Evolutionary conservation across 2,797 vertebrate species (phyloP).

Genomic region (Myoxocephalus aenaeus): DNA sequence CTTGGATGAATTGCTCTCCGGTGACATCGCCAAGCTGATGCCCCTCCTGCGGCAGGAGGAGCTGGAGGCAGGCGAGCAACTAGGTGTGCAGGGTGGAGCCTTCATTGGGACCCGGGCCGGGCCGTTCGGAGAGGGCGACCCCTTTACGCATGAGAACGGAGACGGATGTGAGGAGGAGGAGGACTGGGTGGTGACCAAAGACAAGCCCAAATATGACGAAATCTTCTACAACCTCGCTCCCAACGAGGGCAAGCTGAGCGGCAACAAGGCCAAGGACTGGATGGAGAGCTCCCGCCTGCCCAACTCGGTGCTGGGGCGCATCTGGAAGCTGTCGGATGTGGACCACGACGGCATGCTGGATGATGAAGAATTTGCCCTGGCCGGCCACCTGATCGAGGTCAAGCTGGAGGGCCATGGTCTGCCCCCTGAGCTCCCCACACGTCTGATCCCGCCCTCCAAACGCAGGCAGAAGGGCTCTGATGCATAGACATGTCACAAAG

Average conservation of each 20-base stretch:
- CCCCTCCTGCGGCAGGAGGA: conserved; percentile 93
- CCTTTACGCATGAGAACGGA: conserved; percentile 83
- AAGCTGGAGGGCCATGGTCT: conserved; percentile 95
- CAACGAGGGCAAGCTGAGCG: conserved; percentile 92
- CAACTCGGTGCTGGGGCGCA: conserved; percentile 93
- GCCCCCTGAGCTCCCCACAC: conserved; percentile 88
- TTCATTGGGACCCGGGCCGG: conserved; percentile 90
- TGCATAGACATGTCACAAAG: conserved; percentile 77
- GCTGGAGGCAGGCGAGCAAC: conserved; percentile 85
- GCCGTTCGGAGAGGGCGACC: conserved; percentile 89
- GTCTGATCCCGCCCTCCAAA: conserved; percentile 93
- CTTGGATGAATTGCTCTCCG: conserved; percentile 89
- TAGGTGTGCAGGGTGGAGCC: conserved; percentile 90
- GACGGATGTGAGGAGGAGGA: conserved; percentile 79
- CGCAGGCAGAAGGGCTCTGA: conserved; percentile 93
- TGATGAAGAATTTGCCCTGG: conserved; percentile 94
- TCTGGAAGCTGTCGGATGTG: conserved; percentile 96
- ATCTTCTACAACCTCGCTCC: conserved; percentile 96
- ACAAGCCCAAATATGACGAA: conserved; percentile 96
- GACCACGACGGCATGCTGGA: conserved; percentile 96
- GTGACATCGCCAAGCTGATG: conserved; percentile 93
- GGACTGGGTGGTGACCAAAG: conserved; percentile 94
- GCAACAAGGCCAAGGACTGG: conserved; percentile 93
- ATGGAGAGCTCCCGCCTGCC: conserved; percentile 95
- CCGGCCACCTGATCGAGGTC: conserved; percentile 93